Evolutionary conservation across 2,888 invertebrate species (phyloP).

Genomic region (Hydroisotoma schaefferi): DNA sequence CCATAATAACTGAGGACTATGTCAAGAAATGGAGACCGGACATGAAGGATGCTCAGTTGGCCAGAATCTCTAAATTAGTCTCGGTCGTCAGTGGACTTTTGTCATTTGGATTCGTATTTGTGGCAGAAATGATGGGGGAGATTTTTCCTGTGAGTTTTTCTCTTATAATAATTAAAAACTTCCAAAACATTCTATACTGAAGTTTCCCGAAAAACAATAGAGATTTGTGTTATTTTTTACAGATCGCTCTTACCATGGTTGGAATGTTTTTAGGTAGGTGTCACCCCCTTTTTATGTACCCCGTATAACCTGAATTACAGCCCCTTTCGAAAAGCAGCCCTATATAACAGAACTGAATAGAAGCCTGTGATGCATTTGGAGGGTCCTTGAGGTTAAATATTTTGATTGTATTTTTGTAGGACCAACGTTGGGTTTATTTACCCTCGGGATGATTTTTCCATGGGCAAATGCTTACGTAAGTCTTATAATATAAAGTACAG

Average conservation of each 20-base stretch:
- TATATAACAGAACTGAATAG: too few species aligned
- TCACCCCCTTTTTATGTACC: too few species aligned
- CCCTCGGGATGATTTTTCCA: constrained; percentile 2
- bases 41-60: not conserved
- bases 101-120: not conserved
- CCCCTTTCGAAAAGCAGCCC: too few species aligned
- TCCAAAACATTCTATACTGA: too few species aligned
- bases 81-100: not conserved
- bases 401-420: not conserved
- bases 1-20: constrained; percentile 1
- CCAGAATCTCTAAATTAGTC: not conserved
- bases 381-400: not conserved
- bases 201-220: too few species aligned
- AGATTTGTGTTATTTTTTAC: too few species aligned
- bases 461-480: not conserved
- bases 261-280: too few species aligned
- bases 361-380: too few species aligned
- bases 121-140: not conserved
- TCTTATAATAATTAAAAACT: not conserved
- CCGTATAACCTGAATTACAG: too few species aligned
- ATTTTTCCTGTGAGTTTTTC: not conserved
- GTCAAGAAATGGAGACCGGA: not conserved
- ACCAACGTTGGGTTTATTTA: constrained; percentile 2
- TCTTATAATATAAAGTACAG: too few species aligned
- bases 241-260: too few species aligned